These are phyloP conservation scores for Perca flavescens DNA, from an alignment of 2,113 vertebrate species.

Conservation along the genomic window DNA sequence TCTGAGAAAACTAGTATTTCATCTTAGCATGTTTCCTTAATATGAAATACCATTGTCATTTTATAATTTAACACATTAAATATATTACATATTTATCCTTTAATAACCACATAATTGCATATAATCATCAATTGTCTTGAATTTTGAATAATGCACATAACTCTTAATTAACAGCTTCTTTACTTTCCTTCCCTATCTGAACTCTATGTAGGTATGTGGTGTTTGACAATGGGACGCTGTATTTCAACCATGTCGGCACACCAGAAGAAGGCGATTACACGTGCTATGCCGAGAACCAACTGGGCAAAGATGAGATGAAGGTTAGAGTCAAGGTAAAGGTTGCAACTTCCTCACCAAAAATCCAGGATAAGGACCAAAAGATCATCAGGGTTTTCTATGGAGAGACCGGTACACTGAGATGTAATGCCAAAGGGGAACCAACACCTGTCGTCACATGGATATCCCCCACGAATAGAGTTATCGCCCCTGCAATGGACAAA, in stretches of 20 bases:
- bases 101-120: neutral
- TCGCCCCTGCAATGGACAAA: constrained; percentile 84
- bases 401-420: constrained; percentile 81
- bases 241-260: constrained; percentile 89
- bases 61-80: too few species aligned
- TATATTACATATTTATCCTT: too few species aligned
- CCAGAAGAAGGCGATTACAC: constrained; percentile 93
- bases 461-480: constrained; percentile 86
- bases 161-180: neutral
- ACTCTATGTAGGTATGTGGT: constrained; percentile 85
- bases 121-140: neutral
- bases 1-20: too few species aligned
- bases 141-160: neutral
- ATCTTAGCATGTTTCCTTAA: too few species aligned
- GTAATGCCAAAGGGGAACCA: constrained; percentile 88
- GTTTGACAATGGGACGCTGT: constrained; percentile 93
- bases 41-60: too few species aligned
- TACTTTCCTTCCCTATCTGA: neutral
- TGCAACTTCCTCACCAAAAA: constrained; percentile 80
- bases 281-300: constrained; percentile 92
- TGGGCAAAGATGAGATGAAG: constrained; percentile 94
- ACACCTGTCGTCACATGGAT: constrained; percentile 88
- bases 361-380: constrained; percentile 78
- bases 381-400: constrained; percentile 86
- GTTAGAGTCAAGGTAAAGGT: constrained; percentile 87